Conservation (phyloP, 2,113 vertebrate genomes). For the Erythrolamprus reginae region DNA sequence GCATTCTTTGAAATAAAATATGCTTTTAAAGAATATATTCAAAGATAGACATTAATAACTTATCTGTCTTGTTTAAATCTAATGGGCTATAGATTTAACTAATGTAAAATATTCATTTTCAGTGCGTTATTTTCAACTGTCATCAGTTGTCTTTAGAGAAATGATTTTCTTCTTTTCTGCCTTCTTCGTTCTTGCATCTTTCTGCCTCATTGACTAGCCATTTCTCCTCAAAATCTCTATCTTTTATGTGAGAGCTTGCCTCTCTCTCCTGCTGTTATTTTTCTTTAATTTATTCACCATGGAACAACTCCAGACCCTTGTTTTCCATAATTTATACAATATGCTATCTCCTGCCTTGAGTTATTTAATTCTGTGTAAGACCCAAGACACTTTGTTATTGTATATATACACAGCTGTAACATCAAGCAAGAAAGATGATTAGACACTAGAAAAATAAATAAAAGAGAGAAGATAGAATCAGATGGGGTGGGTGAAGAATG, state of each 20-base stretch:
- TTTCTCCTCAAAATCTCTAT: constrained; percentile 13
- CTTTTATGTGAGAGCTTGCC: neutral
- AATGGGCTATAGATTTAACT: neutral
- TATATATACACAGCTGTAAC: constrained; percentile 11
- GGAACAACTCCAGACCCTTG: constrained; percentile 21
- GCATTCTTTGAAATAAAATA: neutral
- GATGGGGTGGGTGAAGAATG: neutral
- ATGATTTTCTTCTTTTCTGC: neutral
- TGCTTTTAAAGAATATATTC: neutral
- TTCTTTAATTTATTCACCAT: constrained; percentile 24
- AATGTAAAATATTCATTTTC: constrained; percentile 24
- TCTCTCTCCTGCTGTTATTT: constrained; percentile 15
- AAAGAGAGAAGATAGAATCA: neutral
- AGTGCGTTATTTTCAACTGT: constrained; percentile 4
- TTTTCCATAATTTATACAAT: constrained; percentile 24
- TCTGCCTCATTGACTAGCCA: constrained; percentile 20
- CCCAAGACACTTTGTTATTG: constrained; percentile 6
- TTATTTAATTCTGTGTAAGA: constrained; percentile 14
- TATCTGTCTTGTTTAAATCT: neutral
- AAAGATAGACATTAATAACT: neutral
- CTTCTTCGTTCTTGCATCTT: neutral
- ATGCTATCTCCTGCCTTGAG: neutral
- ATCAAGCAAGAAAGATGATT: neutral
- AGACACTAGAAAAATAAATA: neutral
- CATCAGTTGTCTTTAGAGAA: constrained; percentile 16